Base-by-base conservation (phyloP, 2,113 vertebrate species). In the Tretioscincus oriximinensis region DNA sequence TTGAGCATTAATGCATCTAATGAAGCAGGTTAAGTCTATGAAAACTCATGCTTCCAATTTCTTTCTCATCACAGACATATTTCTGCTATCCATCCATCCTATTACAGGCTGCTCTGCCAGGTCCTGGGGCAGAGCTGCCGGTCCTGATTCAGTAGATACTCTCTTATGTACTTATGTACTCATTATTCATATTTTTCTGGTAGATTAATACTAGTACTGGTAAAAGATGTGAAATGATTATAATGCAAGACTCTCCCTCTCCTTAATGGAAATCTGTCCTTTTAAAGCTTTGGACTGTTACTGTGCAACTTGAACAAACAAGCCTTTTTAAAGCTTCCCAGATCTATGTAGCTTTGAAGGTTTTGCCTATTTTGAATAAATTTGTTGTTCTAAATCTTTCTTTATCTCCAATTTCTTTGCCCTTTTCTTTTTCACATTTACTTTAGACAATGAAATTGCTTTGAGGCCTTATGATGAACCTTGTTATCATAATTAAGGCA, bases 351-450 rank as follows among this genome's bases (percentile, higher is more conserved):
- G 7, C 47, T 60, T 69, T 47, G 35, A 81, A 31, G n/a, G 45
- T 31, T 81, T 81, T 74, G 31, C 75, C 80, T 74, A 24, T 74
- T 65, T 28, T 73, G 60, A 80, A 65, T 73, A 51, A 66, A 80
- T 71, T 12, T 67, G 63, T 61, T n/a, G 2, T 75, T 21, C 61
- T 49, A 68, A n/a, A 49, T 11, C 10, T 75, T 81, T 64, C 64
- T 22, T 16, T 28, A 7, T 41, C 18, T 47, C 9, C 12, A n/a
- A 22, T 22, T 73, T 21, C 26, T 9, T 28, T 20, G n/a, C 22
- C 41, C 41, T 14, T 12, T 45, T 70, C 22, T 31, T 31, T 58
- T n/a, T 2, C 76, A n/a, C 76, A 31, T 31, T 73, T 60, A 41
- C 22, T 65, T 26, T 63, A 6, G 20, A 2, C 45, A 35, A 18